Evolutionary conservation across 2,113 vertebrate genomes (phyloP), one percentile per base, ranked within the genome.

Genomic region (Rhynchopsitta pachyrhyncha): DNA sequence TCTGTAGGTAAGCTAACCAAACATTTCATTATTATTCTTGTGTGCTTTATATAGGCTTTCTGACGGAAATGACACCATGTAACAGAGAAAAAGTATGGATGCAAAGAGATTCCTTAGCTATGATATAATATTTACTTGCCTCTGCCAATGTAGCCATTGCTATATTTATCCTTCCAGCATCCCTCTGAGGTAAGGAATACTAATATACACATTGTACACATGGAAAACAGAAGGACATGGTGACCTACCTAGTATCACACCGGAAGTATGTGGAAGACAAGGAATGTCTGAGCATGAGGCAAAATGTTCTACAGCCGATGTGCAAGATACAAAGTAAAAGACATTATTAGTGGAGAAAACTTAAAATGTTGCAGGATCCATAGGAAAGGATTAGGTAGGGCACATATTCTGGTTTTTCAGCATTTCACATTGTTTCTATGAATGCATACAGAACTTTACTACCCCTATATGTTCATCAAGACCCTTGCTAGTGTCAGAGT

Each of bases 151-250:
- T 28, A 87, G 46, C 70, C 66, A 47, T 92, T 94, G 86, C 86
- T 93, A 29, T 82, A 93, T 95, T 95, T 96, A 95, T 87, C 77
- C 86, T 91, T 76, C 70, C 69, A 93, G 66, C 47, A 69, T 24
- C 76, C 47, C 74, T 96, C 57, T 95, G 77, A 92, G 93, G 62
- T 71, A 73, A 83, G 49, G 90, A 96, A 94, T 92, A 92, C 76
- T 42, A 90, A 88, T 73, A 66, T 7, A 41, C 44, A 55, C 33
- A 81, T 64, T 68, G 31, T 92, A 86, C 85, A 95, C 76, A 79
- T 79, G 90, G 69, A 81, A 90, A 93, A 75, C 76, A 94, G 92
- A 81, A 90, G 63, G 83, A 95, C 49, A 37, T 46, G 46, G 69
- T 82, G 86, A 84, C 93, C 73, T 78, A 47, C 60, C 57, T 78